phyloP scores from a whole-genome alignment of 2,113 vertebrate genomes.

The Ciconia boyciana region DNA sequence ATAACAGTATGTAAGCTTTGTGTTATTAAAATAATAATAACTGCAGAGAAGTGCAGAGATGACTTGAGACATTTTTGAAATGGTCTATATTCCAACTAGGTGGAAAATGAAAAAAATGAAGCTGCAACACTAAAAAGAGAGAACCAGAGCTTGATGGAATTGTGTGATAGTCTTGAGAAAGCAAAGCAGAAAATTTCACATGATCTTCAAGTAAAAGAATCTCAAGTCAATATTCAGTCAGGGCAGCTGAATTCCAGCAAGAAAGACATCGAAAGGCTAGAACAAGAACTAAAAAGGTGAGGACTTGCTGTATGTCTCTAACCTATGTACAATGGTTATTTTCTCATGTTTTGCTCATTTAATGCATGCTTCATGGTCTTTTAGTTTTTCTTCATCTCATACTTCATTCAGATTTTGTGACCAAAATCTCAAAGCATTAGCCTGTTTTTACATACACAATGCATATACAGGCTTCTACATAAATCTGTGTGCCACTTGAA shows the following conservation, averaged over 20 bases:
- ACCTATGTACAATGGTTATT: background rate
- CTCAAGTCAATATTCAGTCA: constrained; percentile 87
- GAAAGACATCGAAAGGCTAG: constrained; percentile 85
- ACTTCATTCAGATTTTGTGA: background rate
- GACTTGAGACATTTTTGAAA: background rate
- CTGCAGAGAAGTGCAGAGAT: background rate
- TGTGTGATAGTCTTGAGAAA: constrained; percentile 88
- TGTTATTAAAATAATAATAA: background rate
- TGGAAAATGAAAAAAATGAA: constrained; percentile 88
- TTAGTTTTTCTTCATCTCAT: background rate
- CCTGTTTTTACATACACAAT: background rate
- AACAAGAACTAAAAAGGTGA: constrained; percentile 91
- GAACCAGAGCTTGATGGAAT: constrained; percentile 87
- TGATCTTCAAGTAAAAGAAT: constrained; percentile 88
- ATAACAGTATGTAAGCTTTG: background rate
- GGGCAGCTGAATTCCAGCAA: constrained; percentile 86
- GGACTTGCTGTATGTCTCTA: background rate
- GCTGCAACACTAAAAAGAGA: constrained; percentile 83
- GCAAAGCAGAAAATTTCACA: constrained; percentile 82
- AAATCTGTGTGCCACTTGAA: background rate
- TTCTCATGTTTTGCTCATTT: background rate
- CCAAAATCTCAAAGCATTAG: background rate
- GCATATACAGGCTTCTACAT: background rate
- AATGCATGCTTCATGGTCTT: background rate
- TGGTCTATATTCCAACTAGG: constrained; percentile 61